Evolutionary conservation across 2,113 vertebrate genomes (phyloP).

Genomic region (Rhea americana): DNA sequence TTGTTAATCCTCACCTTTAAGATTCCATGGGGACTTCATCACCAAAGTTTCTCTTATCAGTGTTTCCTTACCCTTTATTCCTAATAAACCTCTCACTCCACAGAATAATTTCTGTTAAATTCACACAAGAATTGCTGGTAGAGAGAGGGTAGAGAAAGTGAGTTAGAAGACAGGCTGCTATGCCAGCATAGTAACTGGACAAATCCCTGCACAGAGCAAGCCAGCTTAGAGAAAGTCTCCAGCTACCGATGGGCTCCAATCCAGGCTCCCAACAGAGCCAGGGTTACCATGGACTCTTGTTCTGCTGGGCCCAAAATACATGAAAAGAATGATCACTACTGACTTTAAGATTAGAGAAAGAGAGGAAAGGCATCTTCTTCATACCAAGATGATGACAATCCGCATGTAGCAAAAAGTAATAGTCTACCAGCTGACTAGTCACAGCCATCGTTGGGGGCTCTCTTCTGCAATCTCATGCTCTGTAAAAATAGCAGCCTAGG

Average conservation of each 20-base stretch:
- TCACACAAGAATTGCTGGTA: background rate
- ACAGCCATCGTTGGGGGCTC: background rate
- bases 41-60: background rate
- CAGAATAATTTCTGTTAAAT: background rate
- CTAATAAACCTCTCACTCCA: background rate
- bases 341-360: background rate
- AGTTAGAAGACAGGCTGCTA: background rate
- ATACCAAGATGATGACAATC: background rate
- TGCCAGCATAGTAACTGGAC: background rate
- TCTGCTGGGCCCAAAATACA: background rate
- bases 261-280: background rate
- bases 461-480: background rate
- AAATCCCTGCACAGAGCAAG: background rate
- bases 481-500: background rate
- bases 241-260: background rate
- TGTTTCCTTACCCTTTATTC: too few relatives aligned
- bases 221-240: background rate
- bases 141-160: background rate
- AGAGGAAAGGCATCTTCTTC: background rate
- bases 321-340: background rate
- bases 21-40: background rate
- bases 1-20: background rate
- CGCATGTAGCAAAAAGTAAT: background rate
- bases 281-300: background rate
- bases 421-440: background rate